Evolutionary conservation across 2,113 vertebrate species (phyloP), one percentile per base, ranked within the genome.

Genomic region (Pseudorasbora parva): DNA sequence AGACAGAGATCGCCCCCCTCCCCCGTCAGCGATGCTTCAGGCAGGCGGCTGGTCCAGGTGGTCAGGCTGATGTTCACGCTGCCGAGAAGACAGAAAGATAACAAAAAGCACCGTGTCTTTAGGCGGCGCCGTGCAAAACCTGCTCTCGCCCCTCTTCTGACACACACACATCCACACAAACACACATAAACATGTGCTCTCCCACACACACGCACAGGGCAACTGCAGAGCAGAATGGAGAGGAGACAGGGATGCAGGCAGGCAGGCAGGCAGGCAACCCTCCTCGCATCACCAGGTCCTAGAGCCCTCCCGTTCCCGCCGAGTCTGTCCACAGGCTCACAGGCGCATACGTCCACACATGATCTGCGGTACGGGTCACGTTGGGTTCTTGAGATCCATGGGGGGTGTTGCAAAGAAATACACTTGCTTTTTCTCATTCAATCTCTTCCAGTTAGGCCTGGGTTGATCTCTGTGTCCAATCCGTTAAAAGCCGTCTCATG

Each of bases 241-340:
- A 89, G 74, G 77, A 89, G 90, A 86, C 89, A 91, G 88, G 82
- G 90, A 92, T 89, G 87, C 89, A 86, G 84, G 89, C 66, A 90
- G 88, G n/a, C n/a, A n/a, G n/a, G 43, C 60, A 90, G 88, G 89
- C 86, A 87, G 89, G 74, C 88, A 23, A 79, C 19, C 75, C 19
- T 78, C 33, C 82, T 78, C 23, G 43, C 82, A 90, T 86, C 86
- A 86, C 94, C 91, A 91, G 94, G 94, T 95, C 94, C 92, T 94
- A 95, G 92, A 92, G 94, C 90, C 89, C 89, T 25, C 56, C 1
- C 0, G 54, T 27, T 25, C 11, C 10, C 23, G 3, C 1, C 0
- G 25, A 19, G 59, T 62, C 8, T 19, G 17, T 51, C 64, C 19
- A n/a, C 47, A 23, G 27, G 47, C 78, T 37, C 60, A 49, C 25